Conservation (phyloP, 2,888 invertebrate species). For the Sesamia inferens region DNA sequence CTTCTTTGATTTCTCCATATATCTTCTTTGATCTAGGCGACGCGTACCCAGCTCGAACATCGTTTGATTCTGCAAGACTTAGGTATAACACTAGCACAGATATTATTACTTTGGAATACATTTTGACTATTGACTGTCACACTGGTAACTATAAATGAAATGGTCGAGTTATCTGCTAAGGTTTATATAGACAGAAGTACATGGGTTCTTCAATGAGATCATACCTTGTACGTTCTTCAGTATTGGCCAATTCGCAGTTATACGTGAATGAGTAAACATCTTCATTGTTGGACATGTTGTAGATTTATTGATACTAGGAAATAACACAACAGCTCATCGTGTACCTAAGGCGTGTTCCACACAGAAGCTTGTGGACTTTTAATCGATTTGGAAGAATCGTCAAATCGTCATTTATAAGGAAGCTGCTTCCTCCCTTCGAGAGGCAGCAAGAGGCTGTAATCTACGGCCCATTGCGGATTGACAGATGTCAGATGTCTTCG, state of each 20-base stretch:
- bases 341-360: slow-evolving; percentile 8
- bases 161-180: neutral
- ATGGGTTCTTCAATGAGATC: slow-evolving; percentile 56
- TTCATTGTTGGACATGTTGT: slow-evolving; percentile 37
- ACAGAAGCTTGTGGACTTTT: neutral
- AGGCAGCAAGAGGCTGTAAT: too few species aligned
- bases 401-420: too few species aligned
- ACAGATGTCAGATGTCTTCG: too few species aligned
- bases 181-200: slow-evolving; percentile 45
- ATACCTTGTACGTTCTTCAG: slow-evolving; percentile 37
- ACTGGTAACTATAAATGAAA: slow-evolving; percentile 24
- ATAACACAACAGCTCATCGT: slow-evolving; percentile 18
- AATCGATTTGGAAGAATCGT: too few species aligned
- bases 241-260: slow-evolving; percentile 50
- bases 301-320: slow-evolving; percentile 48
- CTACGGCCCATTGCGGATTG: too few species aligned
- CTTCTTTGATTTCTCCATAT: slow-evolving; percentile 79
- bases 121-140: slow-evolving; percentile 31
- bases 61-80: slow-evolving; percentile 60
- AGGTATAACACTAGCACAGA: slow-evolving; percentile 45
- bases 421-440: too few species aligned
- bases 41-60: slow-evolving; percentile 71
- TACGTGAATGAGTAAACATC: slow-evolving; percentile 56
- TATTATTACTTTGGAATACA: slow-evolving; percentile 51
- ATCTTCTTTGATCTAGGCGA: slow-evolving; percentile 72